Evolutionary conservation across 2,888 invertebrate genomes (phyloP), one percentile per base, ranked within the genome.

Genomic region (Barypeithes pellucidus): DNA sequence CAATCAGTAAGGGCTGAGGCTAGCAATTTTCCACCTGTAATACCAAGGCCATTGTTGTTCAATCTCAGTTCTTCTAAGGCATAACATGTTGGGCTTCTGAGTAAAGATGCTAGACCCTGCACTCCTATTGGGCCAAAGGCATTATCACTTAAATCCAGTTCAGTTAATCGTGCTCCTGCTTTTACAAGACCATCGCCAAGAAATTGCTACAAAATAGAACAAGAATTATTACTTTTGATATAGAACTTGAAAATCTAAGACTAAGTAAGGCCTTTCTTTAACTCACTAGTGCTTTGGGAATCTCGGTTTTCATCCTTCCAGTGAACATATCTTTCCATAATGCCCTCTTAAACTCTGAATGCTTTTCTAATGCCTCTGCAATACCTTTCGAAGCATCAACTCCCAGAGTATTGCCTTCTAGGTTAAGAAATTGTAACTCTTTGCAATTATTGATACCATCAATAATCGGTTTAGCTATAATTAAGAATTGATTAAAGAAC

Each of bases 321-420:
- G 99, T 99, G 84, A 99, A 99, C 90, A 99, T 92, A 82, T 99
- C 98, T 73, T 96, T 97, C 95, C 98, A 98, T 67, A 95, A 86
- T 0, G 97, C 97, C 82, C 93, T 90, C 76, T 92, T 89, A 76
- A 95, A 89, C 82, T 95, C 93, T 0, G 94, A 93, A 79, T 95
- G 94, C 16, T 87, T 89, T 79, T 93, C 91, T 50, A 98, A 86
- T 0, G 94, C 93, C 81, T 93, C 91, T 0, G 94, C 94, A 67
- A 99, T 94, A 0, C 91, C 94, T 82, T 92, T 89, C 0, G 98
- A 95, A 0, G 97, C 98, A 14, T 92, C 92, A 11, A 96, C 94
- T 0, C 98, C 98, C 20, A 98, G 87, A 0, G 98, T 97, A 84
- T 98, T 98, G 7, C 98, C 98, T 77, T 96, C 96, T 39, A 98